phyloP scores from a whole-genome alignment of 2,797 vertebrate species.

The Danio kyathit region DNA sequence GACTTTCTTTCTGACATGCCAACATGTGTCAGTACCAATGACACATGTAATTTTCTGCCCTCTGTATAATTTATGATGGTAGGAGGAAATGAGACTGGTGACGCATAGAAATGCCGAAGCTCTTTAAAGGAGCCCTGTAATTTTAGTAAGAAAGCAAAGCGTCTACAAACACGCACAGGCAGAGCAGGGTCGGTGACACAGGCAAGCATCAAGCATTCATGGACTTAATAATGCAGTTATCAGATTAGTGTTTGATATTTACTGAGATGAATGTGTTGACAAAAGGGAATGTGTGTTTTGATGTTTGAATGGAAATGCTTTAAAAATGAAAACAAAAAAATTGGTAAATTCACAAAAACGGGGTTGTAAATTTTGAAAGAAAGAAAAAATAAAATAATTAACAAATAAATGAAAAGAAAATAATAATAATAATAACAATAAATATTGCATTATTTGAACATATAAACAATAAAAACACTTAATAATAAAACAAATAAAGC shows the following conservation, averaged over 20 bases:
- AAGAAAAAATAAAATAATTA: no score
- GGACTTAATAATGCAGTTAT: background rate
- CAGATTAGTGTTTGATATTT: background rate
- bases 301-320: background rate
- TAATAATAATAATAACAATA: no score
- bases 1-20: slow-evolving; percentile 59
- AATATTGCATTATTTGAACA: no score
- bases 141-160: slow-evolving; percentile 31
- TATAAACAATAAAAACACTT: no score
- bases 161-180: background rate
- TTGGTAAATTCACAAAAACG: no score
- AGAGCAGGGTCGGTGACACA: background rate
- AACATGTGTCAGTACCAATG: slow-evolving; percentile 60
- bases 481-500: no score
- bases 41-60: slow-evolving; percentile 64
- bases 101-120: slow-evolving; percentile 17
- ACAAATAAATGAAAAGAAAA: no score
- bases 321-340: background rate
- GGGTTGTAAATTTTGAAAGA: no score
- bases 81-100: slow-evolving; percentile 72
- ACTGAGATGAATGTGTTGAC: slow-evolving; percentile 11
- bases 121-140: slow-evolving; percentile 24
- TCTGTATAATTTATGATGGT: slow-evolving; percentile 60
- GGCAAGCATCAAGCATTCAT: background rate
- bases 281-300: background rate